Conservation (phyloP, 2,797 vertebrate genomes). For the Liparis tanakae region DNA sequence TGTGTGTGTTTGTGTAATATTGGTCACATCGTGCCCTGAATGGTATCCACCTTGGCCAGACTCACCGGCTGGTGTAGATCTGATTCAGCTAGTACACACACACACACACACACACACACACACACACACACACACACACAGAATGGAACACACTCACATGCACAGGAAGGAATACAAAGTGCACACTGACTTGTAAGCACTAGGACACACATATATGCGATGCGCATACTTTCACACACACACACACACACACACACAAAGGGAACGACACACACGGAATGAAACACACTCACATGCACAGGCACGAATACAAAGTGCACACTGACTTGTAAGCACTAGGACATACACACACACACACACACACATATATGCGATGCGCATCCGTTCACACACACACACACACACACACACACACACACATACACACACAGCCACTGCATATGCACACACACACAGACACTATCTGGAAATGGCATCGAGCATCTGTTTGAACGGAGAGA, state of each 20-base stretch:
- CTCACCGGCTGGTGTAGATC: conserved; percentile 68
- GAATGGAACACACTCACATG: conserved; percentile 41
- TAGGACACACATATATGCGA: background rate
- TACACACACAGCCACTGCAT: conserved; percentile 26
- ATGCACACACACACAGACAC: conserved; percentile 41
- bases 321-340: conserved; percentile 18
- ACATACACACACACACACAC: too few relatives aligned
- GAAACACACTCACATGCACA: conserved; percentile 38
- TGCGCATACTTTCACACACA: conserved; percentile 17
- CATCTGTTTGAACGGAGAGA: conserved; percentile 75
- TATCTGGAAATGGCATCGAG: conserved; percentile 70
- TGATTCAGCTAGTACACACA: conserved; percentile 58
- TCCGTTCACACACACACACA: conserved; percentile 20
- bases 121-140: conserved; percentile 28
- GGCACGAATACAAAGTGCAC: conserved; percentile 46
- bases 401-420: conserved; percentile 28
- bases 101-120: too few relatives aligned
- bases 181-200: conserved; percentile 34
- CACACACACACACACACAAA: conserved; percentile 20
- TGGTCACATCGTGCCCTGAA: conserved; percentile 43
- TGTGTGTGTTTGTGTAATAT: conserved; percentile 10
- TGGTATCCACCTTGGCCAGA: conserved; percentile 65
- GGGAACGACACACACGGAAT: conserved; percentile 46
- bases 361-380: background rate
- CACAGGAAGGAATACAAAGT: conserved; percentile 43